Base-by-base conservation (phyloP, 2,888 invertebrate genomes). In the Tetragonisca angustula region DNA sequence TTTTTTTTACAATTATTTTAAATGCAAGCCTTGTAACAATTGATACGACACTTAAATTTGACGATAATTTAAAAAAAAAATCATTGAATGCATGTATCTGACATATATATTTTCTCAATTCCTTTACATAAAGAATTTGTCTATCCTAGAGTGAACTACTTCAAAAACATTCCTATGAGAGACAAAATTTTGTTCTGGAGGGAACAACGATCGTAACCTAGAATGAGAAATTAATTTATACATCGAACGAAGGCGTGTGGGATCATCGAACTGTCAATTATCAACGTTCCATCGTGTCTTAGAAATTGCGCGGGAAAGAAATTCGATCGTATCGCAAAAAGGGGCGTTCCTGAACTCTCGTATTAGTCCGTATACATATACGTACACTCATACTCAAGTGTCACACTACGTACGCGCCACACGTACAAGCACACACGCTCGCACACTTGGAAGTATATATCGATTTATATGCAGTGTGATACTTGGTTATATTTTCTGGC, bases 291-390 rank as follows among this genome's bases (percentile, higher is more conserved):
- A 62, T 56, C 19, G 49, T 36, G 61, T 52, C 76, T 80, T 74
- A 74, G 76, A 83, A 88, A 90, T 90, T 87, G 88, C 90, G 91
- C 91, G 91, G 91, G 91, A 91, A 91, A 91, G 88, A 83, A 88
- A 88, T 86, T 87, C 86, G 83, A 82, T 80, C 79, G 81, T 84
- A 81, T 81, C 75, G 78, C 81, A 89, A 89, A 88, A 89, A 90
- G 89, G 90, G 90, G 91, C 91, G 91, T 92, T 89, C 84, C 90
- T 87, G 68, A 73, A 68, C 64, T 59, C 52, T 71, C 79, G 80
- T 72, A 61, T 70, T 64, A 50, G 65, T 70, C 67, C 17, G 71
- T 77, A 65, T 61, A 32, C 15, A 19, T 50, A 50, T 43, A 54
- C 17, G 59, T 83, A 27, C 52, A 76, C 19, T 61, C 19, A 9